phyloP scores from a whole-genome alignment of 2,888 invertebrate species.

The Germaria angustata region DNA sequence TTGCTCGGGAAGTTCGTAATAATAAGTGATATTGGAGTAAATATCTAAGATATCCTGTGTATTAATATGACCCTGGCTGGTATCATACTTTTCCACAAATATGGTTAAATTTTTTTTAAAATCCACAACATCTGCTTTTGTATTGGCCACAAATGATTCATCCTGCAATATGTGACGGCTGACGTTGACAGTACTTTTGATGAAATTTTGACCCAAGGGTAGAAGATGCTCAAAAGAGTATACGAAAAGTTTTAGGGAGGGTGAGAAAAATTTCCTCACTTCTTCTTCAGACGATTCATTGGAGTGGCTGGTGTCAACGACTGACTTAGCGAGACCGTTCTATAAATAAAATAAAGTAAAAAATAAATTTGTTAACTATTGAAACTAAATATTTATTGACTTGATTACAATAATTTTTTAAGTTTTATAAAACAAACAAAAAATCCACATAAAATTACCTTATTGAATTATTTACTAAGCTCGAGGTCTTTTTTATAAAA shows the following conservation, averaged over 20 bases:
- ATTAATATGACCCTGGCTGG: not conserved
- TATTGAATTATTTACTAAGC: too few species aligned
- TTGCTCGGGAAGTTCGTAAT: constrained; percentile 15
- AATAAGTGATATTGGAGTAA: constrained; percentile 45
- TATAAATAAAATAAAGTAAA: too few species aligned
- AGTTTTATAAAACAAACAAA: too few species aligned
- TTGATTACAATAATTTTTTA: too few species aligned
- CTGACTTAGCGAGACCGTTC: not conserved
- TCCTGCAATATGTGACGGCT: constrained; percentile 49
- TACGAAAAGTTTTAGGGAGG: constrained; percentile 13
- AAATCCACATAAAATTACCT: too few species aligned
- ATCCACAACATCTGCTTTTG: not conserved
- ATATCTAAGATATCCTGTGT: constrained; percentile 40
- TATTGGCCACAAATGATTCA: not conserved
- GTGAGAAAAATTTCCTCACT: not conserved
- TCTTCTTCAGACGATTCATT: constrained; percentile 15
- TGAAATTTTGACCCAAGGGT: constrained; percentile 4
- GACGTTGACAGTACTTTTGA: constrained; percentile 13
- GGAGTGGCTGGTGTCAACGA: not conserved
- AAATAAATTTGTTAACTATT: too few species aligned
- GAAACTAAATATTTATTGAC: too few species aligned
- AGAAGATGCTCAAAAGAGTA: constrained; percentile 17
- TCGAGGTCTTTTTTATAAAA: too few species aligned
- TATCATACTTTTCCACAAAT: constrained; percentile 37
- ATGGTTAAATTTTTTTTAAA: constrained; percentile 34